Evolutionary conservation across 1,140 invertebrate genomes (phyloP).

Genomic region (Wiebesia pumilae): DNA sequence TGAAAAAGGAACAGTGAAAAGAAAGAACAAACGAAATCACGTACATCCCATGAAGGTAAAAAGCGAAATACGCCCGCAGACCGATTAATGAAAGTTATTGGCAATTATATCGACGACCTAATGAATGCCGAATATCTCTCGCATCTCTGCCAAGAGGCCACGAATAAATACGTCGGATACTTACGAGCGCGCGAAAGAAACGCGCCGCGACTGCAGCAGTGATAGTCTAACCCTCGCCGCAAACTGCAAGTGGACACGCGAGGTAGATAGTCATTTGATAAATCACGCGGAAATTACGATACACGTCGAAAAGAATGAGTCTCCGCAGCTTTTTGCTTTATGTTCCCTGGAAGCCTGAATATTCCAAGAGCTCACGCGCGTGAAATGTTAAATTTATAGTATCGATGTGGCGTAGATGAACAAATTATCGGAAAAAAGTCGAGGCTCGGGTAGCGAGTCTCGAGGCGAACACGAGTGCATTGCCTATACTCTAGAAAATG

Average conservation of each 20-base stretch:
- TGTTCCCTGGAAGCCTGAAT: neutral
- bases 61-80: neutral
- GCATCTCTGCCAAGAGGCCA: neutral
- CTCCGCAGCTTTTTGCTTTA: neutral
- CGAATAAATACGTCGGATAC: slow-evolving; percentile 42
- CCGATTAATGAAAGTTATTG: neutral
- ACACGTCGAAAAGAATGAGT: neutral
- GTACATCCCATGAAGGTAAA: neutral
- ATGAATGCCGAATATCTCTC: neutral
- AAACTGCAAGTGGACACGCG: slow-evolving; percentile 36
- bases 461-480: neutral
- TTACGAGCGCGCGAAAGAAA: slow-evolving; percentile 1
- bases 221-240: neutral
- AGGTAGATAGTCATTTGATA: neutral
- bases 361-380: neutral
- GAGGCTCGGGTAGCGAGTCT: too few relatives aligned
- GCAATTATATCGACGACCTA: slow-evolving; percentile 23
- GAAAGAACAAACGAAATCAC: neutral
- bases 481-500: neutral
- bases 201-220: neutral
- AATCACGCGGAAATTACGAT: slow-evolving; percentile 29
- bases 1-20: too few relatives aligned
- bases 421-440: slow-evolving; percentile 12
- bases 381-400: neutral
- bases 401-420: neutral